Evolutionary conservation across 2,113 vertebrate genomes (phyloP).

Genomic region (Pandion haliaetus): DNA sequence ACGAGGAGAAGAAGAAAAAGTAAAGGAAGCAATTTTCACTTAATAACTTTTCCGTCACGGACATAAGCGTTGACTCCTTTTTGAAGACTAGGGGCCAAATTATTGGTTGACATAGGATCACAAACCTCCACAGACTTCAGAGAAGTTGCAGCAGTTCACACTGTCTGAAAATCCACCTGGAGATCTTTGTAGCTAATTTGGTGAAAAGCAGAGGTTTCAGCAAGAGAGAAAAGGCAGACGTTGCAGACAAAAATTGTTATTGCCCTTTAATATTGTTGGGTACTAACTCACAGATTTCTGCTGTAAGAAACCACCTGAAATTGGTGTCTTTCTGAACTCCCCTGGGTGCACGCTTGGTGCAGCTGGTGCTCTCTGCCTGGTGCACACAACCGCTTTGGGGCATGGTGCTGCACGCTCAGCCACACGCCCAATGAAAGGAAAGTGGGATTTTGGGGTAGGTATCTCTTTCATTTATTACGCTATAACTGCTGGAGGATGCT

Average conservation of each 20-base stretch:
- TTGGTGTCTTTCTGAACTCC: background rate
- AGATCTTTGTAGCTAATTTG: background rate
- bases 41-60: background rate
- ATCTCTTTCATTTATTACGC: background rate
- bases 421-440: accelerated
- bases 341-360: background rate
- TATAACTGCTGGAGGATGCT: background rate
- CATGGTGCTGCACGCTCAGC: background rate
- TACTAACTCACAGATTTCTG: background rate
- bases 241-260: no score
- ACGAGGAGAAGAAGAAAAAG: background rate
- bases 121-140: background rate
- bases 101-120: background rate
- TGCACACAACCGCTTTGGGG: no score
- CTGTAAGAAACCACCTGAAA: background rate
- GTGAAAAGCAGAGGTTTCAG: background rate
- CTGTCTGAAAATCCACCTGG: background rate
- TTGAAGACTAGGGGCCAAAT: background rate
- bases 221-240: background rate
- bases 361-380: background rate
- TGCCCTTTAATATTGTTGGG: background rate
- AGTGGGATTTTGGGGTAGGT: background rate
- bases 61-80: background rate
- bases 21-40: background rate
- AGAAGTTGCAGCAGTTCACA: background rate